These are phyloP conservation scores for Danio tinwini DNA, from an alignment of 2,797 vertebrate genomes.

Conservation along the genomic window DNA sequence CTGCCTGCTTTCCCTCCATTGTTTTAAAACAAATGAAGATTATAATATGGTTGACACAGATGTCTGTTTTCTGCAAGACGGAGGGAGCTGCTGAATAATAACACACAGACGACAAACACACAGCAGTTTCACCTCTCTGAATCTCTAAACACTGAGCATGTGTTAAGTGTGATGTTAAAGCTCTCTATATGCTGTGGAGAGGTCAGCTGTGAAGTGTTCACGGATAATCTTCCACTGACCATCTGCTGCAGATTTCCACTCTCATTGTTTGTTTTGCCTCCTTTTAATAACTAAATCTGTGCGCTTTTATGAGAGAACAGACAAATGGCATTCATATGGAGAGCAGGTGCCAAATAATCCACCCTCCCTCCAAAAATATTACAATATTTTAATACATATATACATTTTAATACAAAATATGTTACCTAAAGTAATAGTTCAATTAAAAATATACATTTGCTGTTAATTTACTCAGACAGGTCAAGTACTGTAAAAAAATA, in stretches of 20 bases:
- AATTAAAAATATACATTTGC: too few species aligned
- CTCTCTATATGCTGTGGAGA: conserved; percentile 14
- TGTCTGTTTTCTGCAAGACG: conserved; percentile 63
- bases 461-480: too few species aligned
- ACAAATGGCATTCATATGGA: conserved; percentile 10
- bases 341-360: background rate
- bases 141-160: conserved; percentile 15
- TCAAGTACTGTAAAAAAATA: too few species aligned
- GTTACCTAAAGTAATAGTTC: too few species aligned
- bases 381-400: too few species aligned
- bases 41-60: conserved; percentile 53
- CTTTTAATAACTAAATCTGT: conserved; percentile 44
- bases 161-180: conserved; percentile 3
- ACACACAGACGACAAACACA: conserved; percentile 33
- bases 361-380: background rate
- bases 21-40: conserved; percentile 29
- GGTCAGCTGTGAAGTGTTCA: conserved; percentile 53
- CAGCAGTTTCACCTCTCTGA: background rate
- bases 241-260: conserved; percentile 72
- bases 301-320: conserved; percentile 28
- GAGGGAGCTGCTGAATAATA: conserved; percentile 68
- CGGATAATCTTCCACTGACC: conserved; percentile 69
- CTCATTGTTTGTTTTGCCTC: conserved; percentile 58
- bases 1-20: background rate
- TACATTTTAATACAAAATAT: too few species aligned